Evolutionary conservation across 2,797 vertebrate species (phyloP).

Genomic region (Setipinna tenuifilis): DNA sequence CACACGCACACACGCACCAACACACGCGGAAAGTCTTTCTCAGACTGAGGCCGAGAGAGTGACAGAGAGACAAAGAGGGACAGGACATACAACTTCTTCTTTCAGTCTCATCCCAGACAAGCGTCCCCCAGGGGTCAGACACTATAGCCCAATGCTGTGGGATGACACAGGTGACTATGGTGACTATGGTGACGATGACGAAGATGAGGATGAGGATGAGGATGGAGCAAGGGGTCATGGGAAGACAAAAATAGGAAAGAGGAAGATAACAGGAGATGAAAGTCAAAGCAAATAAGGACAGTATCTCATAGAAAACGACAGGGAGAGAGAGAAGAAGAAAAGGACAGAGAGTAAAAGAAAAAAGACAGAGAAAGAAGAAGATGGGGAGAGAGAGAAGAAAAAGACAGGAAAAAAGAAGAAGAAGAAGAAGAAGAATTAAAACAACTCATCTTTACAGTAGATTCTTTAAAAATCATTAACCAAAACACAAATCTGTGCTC

Average conservation of each 20-base stretch:
- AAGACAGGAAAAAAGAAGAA: not conserved
- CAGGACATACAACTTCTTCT: not conserved
- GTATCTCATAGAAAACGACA: not conserved
- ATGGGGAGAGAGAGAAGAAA: not conserved
- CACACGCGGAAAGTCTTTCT: not conserved
- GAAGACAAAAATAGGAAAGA: not conserved
- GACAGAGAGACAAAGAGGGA: not conserved
- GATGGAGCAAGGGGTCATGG: not conserved
- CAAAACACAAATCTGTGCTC: not conserved
- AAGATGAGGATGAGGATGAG: too few relatives aligned
- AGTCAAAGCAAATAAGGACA: not conserved
- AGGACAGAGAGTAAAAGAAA: not conserved
- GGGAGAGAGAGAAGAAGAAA: not conserved
- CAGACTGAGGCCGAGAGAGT: not conserved
- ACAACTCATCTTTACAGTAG: slow-evolving; percentile 2
- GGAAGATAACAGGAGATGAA: not conserved
- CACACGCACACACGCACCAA: not conserved
- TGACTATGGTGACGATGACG: too few relatives aligned
- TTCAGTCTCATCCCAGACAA: not conserved
- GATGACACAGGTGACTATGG: not conserved
- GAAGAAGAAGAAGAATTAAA: not conserved
- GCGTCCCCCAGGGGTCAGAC: not conserved
- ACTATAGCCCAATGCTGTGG: not conserved
- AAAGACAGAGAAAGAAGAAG: not conserved
- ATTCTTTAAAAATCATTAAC: not conserved